A percentile compares a stretch with the other conserved stretches of the same genome.
phyloP scores from a whole-genome alignment of 2,888 invertebrate genomes.

The Crepidodera aurea region DNA sequence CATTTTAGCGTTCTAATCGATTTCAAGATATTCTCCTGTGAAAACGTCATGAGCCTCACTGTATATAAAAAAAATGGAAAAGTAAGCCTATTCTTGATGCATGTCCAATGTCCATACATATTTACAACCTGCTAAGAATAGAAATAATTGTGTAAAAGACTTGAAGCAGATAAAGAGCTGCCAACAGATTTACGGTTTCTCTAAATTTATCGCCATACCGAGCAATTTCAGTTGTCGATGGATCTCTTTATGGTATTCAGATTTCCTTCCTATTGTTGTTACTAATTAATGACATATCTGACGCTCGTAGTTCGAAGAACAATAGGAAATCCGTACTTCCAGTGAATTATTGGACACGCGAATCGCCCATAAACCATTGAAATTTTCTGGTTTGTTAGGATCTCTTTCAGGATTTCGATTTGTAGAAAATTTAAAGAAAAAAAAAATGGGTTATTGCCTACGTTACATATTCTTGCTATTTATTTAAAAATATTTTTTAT shows the following conservation, averaged over 20 bases:
- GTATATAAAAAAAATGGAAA: too few relatives aligned
- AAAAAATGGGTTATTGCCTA: too few relatives aligned
- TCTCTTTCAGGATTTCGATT: too few relatives aligned
- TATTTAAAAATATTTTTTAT: too few relatives aligned
- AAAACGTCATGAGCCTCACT: too few relatives aligned
- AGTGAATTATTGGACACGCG: conserved; percentile 32
- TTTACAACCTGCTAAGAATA: not conserved
- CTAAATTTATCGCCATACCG: not conserved
- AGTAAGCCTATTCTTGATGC: not conserved
- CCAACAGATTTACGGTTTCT: not conserved
- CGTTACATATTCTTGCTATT: too few relatives aligned
- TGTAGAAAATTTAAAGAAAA: too few relatives aligned
- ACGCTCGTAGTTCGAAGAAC: conserved; percentile 22
- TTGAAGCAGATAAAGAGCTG: conserved; percentile 6
- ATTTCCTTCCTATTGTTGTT: conserved; percentile 28
- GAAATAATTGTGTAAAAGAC: conserved; percentile 2
- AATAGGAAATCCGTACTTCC: conserved; percentile 36
- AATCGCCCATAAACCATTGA: conserved; percentile 34
- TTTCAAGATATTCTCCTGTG: too few relatives aligned
- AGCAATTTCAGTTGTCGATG: conserved; percentile 23
- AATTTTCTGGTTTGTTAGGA: not conserved
- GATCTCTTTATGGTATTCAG: conserved; percentile 24
- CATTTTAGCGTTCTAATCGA: too few relatives aligned
- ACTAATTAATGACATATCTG: conserved; percentile 21
- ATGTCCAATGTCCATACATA: not conserved